Conservation (phyloP, 2,888 invertebrate genomes). For the Lycocerus yunnanus region DNA sequence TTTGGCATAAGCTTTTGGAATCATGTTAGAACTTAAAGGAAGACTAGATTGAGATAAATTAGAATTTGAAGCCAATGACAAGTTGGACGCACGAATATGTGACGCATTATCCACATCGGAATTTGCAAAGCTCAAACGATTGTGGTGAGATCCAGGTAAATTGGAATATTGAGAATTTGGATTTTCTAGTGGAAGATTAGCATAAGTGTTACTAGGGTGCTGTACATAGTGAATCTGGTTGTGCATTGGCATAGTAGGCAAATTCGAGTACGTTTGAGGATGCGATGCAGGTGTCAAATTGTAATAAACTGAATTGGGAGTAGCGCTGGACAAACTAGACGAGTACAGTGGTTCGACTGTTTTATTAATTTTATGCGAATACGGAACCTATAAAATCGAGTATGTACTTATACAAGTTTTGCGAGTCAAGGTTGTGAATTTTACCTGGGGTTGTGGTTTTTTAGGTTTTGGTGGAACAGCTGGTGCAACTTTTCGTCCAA, state of each 20-base stretch:
- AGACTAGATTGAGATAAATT: slow-evolving; percentile 7
- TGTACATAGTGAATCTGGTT: slow-evolving; percentile 40
- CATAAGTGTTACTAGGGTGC: slow-evolving; percentile 39
- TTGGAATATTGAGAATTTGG: slow-evolving; percentile 24
- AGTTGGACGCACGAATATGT: slow-evolving; percentile 19
- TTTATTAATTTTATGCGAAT: slow-evolving; percentile 73
- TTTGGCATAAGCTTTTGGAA: slow-evolving; percentile 43
- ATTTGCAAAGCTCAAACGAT: slow-evolving; percentile 6
- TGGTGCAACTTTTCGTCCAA: slow-evolving; percentile 71
- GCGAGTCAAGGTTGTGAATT: not conserved
- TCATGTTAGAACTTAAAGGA: slow-evolving; percentile 30
- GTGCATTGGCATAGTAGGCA: slow-evolving; percentile 41
- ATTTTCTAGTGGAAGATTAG: slow-evolving; percentile 18
- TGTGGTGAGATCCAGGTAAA: not conserved
- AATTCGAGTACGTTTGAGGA: slow-evolving; percentile 38
- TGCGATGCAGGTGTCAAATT: slow-evolving; percentile 49
- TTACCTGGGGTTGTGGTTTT: slow-evolving; percentile 65
- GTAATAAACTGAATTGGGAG: slow-evolving; percentile 44
- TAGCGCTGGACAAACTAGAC: slow-evolving; percentile 60
- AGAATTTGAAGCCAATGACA: slow-evolving; percentile 7
- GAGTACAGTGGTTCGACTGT: slow-evolving; percentile 77
- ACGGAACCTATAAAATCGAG: slow-evolving; percentile 69
- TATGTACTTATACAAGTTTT: not conserved
- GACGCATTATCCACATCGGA: slow-evolving; percentile 14
- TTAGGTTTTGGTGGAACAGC: slow-evolving; percentile 82